Base-by-base conservation (phyloP, 2,888 invertebrate genomes). In the Morpho deidamia region DNA sequence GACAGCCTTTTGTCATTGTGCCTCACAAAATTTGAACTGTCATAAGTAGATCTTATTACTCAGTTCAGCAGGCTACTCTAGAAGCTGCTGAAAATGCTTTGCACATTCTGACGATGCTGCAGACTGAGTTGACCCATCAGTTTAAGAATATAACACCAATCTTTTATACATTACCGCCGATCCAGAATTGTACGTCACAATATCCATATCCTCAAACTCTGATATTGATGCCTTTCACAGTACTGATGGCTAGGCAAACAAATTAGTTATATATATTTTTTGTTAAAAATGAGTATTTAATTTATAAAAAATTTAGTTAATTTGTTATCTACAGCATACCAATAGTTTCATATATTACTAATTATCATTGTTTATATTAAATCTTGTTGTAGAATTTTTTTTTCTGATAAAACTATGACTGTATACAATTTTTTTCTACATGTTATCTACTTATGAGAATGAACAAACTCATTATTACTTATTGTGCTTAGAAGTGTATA, bases 61-160 rank as follows among this genome's bases (percentile, higher is more conserved):
- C 78, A 1, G 56, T 78, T 54, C 73, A 76, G 23, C 80, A 83
- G 59, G 85, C 87, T 0, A 70, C 78, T 34, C 69, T 76, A 0
- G 81, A 83, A 53, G 86, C 84, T 7, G 87, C 88, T 0, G 78
- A 82, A 47, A 66, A 62, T 49, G 83, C 82, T 0, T 60, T 88
- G 0, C 69, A 75, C 53, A 69, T 69, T 10, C 78, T 88, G 7
- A 83, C 83, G 77, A 66, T 70, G 51, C 64, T 84, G 9, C 69
- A 72, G 43, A 60, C 71, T 0, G 75, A 83, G 41, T 46, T 70
- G 11, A 71, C 77, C 11, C 78, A 78, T 56, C 72, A 71, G 32
- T 64, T 80, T 0, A 56, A 72, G 1, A 64, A 66, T 0, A 54
- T 68, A 0, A 65, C 72, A 7, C 71, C 72, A 0, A 44, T 79